phyloP scores from a whole-genome alignment of 1,140 invertebrate species.

The Zaprionus vittiger region DNA sequence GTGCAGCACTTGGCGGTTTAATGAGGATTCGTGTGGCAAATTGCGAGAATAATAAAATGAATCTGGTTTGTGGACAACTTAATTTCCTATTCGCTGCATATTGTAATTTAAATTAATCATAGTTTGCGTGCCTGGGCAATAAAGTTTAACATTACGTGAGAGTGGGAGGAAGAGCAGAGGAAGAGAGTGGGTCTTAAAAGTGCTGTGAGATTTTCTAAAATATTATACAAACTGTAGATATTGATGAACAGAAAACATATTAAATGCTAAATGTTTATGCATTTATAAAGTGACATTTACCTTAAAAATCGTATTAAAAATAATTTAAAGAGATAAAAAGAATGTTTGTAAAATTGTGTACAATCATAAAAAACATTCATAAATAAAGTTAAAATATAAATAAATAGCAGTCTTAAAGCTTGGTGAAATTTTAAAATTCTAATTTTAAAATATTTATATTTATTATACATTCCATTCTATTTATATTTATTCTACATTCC shows the following conservation, averaged over 20 bases:
- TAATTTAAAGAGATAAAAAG: too few relatives aligned
- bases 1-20: background rate
- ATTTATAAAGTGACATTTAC: too few relatives aligned
- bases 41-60: background rate
- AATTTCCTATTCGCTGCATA: background rate
- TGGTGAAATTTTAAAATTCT: too few relatives aligned
- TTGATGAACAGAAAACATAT: background rate
- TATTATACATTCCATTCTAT: too few relatives aligned
- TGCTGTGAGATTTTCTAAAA: background rate
- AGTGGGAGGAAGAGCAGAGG: background rate
- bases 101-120: constrained; percentile 1
- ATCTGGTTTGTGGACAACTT: background rate
- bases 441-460: too few relatives aligned
- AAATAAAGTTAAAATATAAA: too few relatives aligned
- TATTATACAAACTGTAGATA: background rate
- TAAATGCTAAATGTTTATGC: background rate
- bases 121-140: background rate
- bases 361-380: too few relatives aligned
- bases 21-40: background rate
- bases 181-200: background rate
- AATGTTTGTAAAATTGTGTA: too few relatives aligned
- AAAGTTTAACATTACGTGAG: background rate
- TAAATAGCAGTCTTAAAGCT: too few relatives aligned
- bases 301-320: too few relatives aligned
- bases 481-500: too few relatives aligned